phyloP scores from a whole-genome alignment of 2,797 vertebrate species.

The Amblyraja radiata region DNA sequence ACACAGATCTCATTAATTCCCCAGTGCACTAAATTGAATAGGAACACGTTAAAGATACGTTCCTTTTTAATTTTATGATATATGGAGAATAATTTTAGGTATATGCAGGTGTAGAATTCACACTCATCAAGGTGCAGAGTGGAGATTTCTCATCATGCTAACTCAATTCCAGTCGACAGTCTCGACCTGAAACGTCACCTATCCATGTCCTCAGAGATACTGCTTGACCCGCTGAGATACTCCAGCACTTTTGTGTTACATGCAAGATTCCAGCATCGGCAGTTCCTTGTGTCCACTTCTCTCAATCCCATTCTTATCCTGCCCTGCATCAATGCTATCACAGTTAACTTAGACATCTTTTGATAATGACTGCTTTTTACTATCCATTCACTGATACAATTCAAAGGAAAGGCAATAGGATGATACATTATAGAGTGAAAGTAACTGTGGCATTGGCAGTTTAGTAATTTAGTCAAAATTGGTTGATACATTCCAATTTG shows the following conservation, averaged over 20 bases:
- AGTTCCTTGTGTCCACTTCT: too few species aligned
- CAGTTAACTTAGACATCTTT: constrained; percentile 25
- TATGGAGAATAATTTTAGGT: background rate
- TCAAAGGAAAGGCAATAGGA: background rate
- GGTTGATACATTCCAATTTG: background rate
- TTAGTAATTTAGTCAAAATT: too few species aligned
- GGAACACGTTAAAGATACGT: background rate
- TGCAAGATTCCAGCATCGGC: too few species aligned
- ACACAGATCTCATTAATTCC: background rate
- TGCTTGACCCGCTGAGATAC: too few species aligned
- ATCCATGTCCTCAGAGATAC: too few species aligned
- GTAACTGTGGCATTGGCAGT: background rate
- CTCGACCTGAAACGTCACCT: too few species aligned
- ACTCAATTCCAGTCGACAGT: background rate
- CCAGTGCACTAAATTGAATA: background rate
- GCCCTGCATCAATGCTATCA: constrained; percentile 38
- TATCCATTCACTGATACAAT: background rate
- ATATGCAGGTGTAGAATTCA: background rate
- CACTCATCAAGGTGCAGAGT: background rate
- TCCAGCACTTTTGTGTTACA: too few species aligned
- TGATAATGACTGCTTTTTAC: background rate
- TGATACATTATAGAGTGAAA: background rate
- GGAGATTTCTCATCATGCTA: background rate
- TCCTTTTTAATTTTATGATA: background rate
- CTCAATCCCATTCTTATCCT: background rate